Evolutionary conservation across 2,888 invertebrate species (phyloP).

Genomic region (Adineta ricciae): DNA sequence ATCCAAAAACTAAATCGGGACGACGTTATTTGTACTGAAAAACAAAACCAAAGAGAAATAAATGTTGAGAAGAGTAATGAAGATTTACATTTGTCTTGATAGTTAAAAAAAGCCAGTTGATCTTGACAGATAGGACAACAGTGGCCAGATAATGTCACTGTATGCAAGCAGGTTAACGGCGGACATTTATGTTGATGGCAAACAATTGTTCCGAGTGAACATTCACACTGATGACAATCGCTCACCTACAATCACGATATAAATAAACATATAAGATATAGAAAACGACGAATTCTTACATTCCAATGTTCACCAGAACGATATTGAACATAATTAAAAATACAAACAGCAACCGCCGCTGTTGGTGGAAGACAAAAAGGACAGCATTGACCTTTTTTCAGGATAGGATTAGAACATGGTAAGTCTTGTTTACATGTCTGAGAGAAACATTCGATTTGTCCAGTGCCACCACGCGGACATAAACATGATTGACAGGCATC

Average conservation of each 20-base stretch:
- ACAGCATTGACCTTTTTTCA: slow-evolving; percentile 54
- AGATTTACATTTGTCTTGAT: not conserved
- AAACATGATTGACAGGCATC: slow-evolving; percentile 52
- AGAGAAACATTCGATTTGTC: slow-evolving; percentile 50
- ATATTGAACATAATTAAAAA: slow-evolving; percentile 17
- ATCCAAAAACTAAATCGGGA: not conserved
- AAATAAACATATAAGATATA: too few species aligned
- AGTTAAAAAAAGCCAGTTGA: not conserved
- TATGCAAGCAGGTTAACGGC: not conserved
- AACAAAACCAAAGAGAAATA: not conserved
- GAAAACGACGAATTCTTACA: not conserved
- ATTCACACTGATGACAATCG: slow-evolving; percentile 18
- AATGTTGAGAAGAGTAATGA: not conserved
- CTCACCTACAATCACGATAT: not conserved
- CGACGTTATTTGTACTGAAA: not conserved
- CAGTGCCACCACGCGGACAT: slow-evolving; percentile 41
- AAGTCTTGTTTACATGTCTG: slow-evolving; percentile 48
- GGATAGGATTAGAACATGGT: slow-evolving; percentile 48
- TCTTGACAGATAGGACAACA: slow-evolving; percentile 15
- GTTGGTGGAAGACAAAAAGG: slow-evolving; percentile 49
- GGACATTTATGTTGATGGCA: slow-evolving; percentile 19
- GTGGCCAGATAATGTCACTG: not conserved
- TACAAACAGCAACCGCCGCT: not conserved
- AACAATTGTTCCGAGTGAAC: slow-evolving; percentile 3
- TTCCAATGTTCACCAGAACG: slow-evolving; percentile 20